phyloP scores from a whole-genome alignment of 2,113 vertebrate genomes.

The Phalacrocorax aristotelis region DNA sequence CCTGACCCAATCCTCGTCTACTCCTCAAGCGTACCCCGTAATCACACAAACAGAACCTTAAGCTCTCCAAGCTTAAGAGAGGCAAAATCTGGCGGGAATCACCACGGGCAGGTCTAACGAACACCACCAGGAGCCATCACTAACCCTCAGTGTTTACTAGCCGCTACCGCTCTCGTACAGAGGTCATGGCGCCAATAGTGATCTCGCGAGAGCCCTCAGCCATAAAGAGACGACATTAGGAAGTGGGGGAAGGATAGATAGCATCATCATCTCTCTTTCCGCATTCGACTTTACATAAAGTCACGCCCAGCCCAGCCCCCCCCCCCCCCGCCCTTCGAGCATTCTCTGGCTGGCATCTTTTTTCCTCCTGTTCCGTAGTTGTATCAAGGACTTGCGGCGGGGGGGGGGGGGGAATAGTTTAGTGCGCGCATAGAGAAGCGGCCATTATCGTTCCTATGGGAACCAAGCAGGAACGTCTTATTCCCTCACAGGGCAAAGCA shows the following conservation, averaged over 20 bases:
- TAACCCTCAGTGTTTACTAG: conserved; percentile 62
- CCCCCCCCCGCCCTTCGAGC: background rate
- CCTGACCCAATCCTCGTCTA: background rate
- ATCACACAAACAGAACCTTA: background rate
- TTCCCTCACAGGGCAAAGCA: background rate
- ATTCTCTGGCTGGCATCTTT: background rate
- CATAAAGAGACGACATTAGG: background rate
- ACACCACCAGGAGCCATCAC: background rate
- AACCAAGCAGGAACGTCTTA: background rate
- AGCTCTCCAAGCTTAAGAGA: background rate
- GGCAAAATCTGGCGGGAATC: background rate
- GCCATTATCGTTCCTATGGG: background rate
- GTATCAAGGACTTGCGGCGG: background rate
- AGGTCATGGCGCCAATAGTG: conserved; percentile 69
- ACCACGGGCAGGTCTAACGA: background rate
- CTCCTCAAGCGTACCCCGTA: background rate
- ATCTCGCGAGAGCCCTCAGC: conserved; percentile 45
- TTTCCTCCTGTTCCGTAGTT: background rate
- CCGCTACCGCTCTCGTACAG: conserved; percentile 62
- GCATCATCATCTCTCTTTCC: background rate
- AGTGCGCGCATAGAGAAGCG: background rate
- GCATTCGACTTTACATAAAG: background rate
- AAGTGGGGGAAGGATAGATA: background rate
- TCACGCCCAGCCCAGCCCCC: background rate
- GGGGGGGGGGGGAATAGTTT: background rate